Base-by-base conservation (phyloP, 37 sponge, comb jelly and placozoan species). In the Ephydatia muelleri region DNA sequence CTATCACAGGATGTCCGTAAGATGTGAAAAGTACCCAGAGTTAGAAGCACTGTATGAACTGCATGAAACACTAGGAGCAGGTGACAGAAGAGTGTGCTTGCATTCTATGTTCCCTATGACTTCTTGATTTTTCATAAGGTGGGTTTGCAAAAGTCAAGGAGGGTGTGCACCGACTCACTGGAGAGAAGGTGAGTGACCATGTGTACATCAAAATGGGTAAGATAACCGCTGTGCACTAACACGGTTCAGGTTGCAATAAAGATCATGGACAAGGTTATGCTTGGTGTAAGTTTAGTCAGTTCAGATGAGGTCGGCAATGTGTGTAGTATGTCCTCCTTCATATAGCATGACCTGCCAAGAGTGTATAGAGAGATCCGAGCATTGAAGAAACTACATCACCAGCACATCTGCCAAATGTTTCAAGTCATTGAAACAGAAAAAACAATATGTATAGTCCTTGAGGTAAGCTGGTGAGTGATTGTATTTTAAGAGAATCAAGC, bases 61-160 rank as follows among this genome's bases (percentile, higher is more conserved):
- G 29, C 87, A 86, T 48, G 97, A 97, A 36, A 97, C 97, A 4
- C 85, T 97, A 1, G 97, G 97, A 29, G 85, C 97, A 57, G 96
- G 96, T 96, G 33, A 86, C 0, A 14, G n/a, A n/a, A n/a, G 75
- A 29, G 22, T 49, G 82, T 82, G 40, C 67, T 34, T 80, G 68
- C 65, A 37, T 43, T 77, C 21, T 6, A 27, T 79, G 80, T 79
- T 30, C 26, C 28, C 3, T 43, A 43, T 43, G 32, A 16, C 34
- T 72, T 21, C 73, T n/a, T n/a, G n/a, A 57, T 57, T 5, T 57
- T 82, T 34, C 78, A 96, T n/a, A n/a, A n/a, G 97, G 97, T 83
- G 97, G 97, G 16, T 97, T 97, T 86, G 95, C 97, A n/a, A 94
- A 94, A 75, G 97, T 97, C 49, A 97, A 97, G 67, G 79, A 88